Conservation (phyloP, 2,888 invertebrate genomes). For the Spodoptera picta region DNA sequence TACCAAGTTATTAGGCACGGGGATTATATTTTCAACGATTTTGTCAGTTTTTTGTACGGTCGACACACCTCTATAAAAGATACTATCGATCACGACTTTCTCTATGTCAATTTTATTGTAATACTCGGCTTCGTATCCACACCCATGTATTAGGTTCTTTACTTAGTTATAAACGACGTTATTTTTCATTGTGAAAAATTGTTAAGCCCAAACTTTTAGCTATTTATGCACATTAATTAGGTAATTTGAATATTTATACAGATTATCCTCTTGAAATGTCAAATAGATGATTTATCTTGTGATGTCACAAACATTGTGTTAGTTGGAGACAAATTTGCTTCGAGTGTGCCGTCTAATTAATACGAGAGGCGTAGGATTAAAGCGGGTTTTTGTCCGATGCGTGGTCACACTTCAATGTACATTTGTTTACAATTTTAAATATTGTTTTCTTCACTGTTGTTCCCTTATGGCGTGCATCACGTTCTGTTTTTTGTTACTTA, state of each 20-base stretch:
- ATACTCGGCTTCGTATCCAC: slow-evolving; percentile 49
- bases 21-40: slow-evolving; percentile 47
- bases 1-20: slow-evolving; percentile 39
- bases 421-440: slow-evolving; percentile 33
- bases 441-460: slow-evolving; percentile 21
- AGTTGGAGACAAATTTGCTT: slow-evolving; percentile 47
- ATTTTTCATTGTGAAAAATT: slow-evolving; percentile 57
- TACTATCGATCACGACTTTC: slow-evolving; percentile 54
- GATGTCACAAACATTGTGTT: slow-evolving; percentile 43
- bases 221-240: slow-evolving; percentile 58
- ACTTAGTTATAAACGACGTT: slow-evolving; percentile 48
- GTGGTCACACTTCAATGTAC: slow-evolving; percentile 41
- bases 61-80: slow-evolving; percentile 49
- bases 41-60: slow-evolving; percentile 44
- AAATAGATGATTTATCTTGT: slow-evolving; percentile 52
- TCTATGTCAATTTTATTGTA: slow-evolving; percentile 50
- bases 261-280: slow-evolving; percentile 58
- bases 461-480: slow-evolving; percentile 7
- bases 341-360: slow-evolving; percentile 46
- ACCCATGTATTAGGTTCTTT: slow-evolving; percentile 42
- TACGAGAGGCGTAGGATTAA: slow-evolving; percentile 50
- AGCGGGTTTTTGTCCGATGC: slow-evolving; percentile 40
- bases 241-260: slow-evolving; percentile 59
- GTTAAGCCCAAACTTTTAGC: slow-evolving; percentile 51
- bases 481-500: slow-evolving; percentile 27